These are phyloP conservation scores for Leptogaster cylindrica DNA, from an alignment of 2,888 invertebrate species.

Conservation along the genomic window DNA sequence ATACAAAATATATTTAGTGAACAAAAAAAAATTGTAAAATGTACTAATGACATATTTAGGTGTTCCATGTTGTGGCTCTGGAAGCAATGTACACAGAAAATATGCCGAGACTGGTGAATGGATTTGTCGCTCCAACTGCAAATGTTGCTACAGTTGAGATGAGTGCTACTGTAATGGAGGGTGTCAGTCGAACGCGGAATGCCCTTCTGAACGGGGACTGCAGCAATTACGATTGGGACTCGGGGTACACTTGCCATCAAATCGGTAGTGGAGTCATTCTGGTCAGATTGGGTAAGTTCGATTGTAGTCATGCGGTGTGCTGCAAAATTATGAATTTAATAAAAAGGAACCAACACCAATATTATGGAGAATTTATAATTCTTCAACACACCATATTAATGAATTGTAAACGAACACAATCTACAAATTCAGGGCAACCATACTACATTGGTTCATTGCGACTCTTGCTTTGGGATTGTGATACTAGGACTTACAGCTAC, in stretches of 20 bases:
- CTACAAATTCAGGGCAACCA: constrained; percentile 74
- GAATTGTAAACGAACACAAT: background rate
- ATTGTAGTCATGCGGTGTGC: no score
- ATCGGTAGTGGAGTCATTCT: constrained; percentile 92
- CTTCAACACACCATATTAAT: background rate
- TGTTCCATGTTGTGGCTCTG: constrained; percentile 91
- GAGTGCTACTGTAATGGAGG: constrained; percentile 94
- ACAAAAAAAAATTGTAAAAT: no score
- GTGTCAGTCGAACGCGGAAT: constrained; percentile 92
- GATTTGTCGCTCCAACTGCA: constrained; percentile 78
- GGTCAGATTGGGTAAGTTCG: constrained; percentile 77
- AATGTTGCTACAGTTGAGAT: constrained; percentile 92
- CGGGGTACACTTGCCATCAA: constrained; percentile 97
- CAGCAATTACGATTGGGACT: constrained; percentile 97
- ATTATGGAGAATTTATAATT: no score
- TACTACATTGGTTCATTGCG: constrained; percentile 90
- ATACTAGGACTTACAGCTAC: constrained; percentile 92
- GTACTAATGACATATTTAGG: no score
- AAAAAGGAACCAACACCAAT: no score
- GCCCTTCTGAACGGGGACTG: constrained; percentile 95
- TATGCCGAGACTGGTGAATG: constrained; percentile 76
- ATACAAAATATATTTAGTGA: constrained; percentile 48
- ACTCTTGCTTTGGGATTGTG: constrained; percentile 96
- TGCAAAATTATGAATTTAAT: no score
- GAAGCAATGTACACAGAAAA: constrained; percentile 86